Conservation (phyloP, 2,113 vertebrate species). For the Centrocercus urophasianus region DNA sequence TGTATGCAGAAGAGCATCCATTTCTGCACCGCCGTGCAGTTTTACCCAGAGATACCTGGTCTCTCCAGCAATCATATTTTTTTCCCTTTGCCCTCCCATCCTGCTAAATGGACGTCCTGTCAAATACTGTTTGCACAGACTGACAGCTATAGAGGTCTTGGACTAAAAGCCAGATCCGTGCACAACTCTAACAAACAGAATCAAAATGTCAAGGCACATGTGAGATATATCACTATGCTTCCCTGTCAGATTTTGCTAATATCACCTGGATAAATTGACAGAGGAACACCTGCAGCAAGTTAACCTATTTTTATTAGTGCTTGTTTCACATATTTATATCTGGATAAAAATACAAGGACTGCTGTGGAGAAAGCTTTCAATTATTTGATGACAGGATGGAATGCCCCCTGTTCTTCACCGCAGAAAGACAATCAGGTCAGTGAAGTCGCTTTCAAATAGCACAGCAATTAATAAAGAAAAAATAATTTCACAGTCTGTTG, state of each 20-base stretch:
- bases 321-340: slow-evolving; percentile 52
- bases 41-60: slow-evolving; percentile 5
- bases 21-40: slow-evolving; percentile 26
- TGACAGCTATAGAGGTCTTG: slow-evolving; percentile 25
- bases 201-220: slow-evolving; percentile 47
- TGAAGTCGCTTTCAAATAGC: slow-evolving; percentile 35
- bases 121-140: slow-evolving; percentile 37
- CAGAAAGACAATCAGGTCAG: background rate
- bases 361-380: slow-evolving; percentile 21
- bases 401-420: background rate
- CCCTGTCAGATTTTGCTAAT: slow-evolving; percentile 26
- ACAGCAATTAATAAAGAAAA: slow-evolving; percentile 62
- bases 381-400: slow-evolving; percentile 19
- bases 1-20: slow-evolving; percentile 17
- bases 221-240: slow-evolving; percentile 24
- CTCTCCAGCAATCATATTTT: background rate
- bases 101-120: slow-evolving; percentile 39
- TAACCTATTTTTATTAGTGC: slow-evolving; percentile 33
- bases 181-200: slow-evolving; percentile 37
- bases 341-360: background rate
- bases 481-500: slow-evolving; percentile 60
- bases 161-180: slow-evolving; percentile 39
- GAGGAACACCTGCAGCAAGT: slow-evolving; percentile 14
- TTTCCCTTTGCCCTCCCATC: background rate
- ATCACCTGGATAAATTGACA: slow-evolving; percentile 44